phyloP scores from a whole-genome alignment of 2,888 invertebrate species.

The Gandaritis pyraliata region DNA sequence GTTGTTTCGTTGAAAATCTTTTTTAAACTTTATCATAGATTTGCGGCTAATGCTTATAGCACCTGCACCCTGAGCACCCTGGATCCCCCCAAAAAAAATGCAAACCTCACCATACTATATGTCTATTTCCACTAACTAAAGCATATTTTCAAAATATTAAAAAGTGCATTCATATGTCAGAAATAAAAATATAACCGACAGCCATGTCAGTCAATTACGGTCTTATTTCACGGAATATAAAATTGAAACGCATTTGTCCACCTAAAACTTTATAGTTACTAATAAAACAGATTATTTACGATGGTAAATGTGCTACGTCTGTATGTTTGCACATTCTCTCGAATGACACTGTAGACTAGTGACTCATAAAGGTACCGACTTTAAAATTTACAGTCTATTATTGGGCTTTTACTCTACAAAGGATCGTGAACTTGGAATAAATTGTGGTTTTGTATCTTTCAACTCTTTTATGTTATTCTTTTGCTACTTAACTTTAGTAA shows the following conservation, averaged over 20 bases:
- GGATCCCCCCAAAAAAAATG: no score
- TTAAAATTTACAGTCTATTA: slow-evolving; percentile 49
- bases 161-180: slow-evolving; percentile 15
- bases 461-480: slow-evolving; percentile 8
- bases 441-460: slow-evolving; percentile 14
- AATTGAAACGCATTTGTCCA: slow-evolving; percentile 52
- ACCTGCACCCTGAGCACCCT: no score
- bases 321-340: slow-evolving; percentile 64
- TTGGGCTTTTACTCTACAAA: slow-evolving; percentile 53
- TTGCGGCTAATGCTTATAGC: no score
- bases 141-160: no score
- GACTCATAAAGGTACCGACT: slow-evolving; percentile 65
- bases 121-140: no score
- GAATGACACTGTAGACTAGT: slow-evolving; percentile 49
- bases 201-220: slow-evolving; percentile 31
- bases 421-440: slow-evolving; percentile 31
- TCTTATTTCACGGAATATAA: slow-evolving; percentile 39
- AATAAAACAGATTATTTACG: slow-evolving; percentile 65
- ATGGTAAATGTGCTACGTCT: slow-evolving; percentile 45
- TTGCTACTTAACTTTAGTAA: no score
- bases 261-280: slow-evolving; percentile 59
- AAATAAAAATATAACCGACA: slow-evolving; percentile 23
- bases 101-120: no score
- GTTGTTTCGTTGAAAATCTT: slow-evolving; percentile 7
- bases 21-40: no score